A percentile compares a stretch with the other conserved stretches of the same genome.
Conservation (phyloP, 2,888 invertebrate genomes). For the Pogonocherus hispidulus region DNA sequence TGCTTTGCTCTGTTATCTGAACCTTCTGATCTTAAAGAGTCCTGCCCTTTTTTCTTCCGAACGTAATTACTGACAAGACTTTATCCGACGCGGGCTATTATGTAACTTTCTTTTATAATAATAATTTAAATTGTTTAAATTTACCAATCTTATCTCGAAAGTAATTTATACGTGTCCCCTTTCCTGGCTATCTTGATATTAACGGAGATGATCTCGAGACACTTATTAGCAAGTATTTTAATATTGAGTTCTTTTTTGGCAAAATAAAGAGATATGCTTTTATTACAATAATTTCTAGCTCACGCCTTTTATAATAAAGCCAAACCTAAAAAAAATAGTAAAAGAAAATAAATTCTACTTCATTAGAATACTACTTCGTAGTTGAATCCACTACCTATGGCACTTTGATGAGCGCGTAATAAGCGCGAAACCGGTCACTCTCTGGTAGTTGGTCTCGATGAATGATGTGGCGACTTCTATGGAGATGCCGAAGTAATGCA, state of each 20-base stretch:
- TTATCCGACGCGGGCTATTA: constrained; percentile 27
- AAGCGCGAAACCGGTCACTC: too few species aligned
- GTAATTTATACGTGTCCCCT: constrained; percentile 18
- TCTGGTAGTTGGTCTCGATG: too few species aligned
- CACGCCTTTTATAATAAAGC: too few species aligned
- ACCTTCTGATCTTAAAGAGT: constrained; percentile 10
- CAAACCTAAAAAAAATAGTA: too few species aligned
- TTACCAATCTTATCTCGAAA: constrained; percentile 25
- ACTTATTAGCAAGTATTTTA: constrained; percentile 11
- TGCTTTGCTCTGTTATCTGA: constrained; percentile 3
- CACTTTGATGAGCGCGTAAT: too few species aligned
- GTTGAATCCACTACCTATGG: too few species aligned
- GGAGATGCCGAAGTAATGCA: too few species aligned
- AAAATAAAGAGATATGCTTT: neutral
- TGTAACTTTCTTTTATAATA: constrained; percentile 28
- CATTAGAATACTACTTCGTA: too few species aligned
- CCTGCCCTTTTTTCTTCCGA: constrained; percentile 7
- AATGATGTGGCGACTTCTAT: too few species aligned
- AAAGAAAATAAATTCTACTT: too few species aligned
- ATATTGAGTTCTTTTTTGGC: neutral
- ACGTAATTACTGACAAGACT: constrained; percentile 24
- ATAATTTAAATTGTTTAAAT: constrained; percentile 28
- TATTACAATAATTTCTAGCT: too few species aligned
- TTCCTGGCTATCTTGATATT: neutral
- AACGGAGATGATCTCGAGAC: neutral